Percentiles rank a stretch among this genome's conserved stretches.
Conservation (phyloP, 2,888 invertebrate genomes). For the Scaptomyza cyrtandrae region DNA sequence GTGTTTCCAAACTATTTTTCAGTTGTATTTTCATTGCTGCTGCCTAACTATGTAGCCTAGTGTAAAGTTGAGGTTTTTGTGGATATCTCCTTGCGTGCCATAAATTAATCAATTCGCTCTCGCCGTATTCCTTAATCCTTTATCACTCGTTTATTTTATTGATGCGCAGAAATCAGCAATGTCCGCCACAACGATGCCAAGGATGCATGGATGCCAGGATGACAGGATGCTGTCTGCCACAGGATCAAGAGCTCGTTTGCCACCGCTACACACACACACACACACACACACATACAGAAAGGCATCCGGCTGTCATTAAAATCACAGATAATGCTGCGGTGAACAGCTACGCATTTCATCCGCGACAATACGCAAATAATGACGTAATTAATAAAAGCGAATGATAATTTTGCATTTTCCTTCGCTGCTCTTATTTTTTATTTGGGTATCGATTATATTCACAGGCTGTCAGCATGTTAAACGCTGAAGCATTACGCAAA, state of each 20-base stretch:
- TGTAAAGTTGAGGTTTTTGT: constrained; percentile 34
- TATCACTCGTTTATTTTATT: constrained; percentile 61
- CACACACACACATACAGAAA: neutral
- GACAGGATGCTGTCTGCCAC: constrained; percentile 17
- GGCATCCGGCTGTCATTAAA: constrained; percentile 40
- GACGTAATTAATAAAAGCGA: constrained; percentile 70
- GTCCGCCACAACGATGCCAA: constrained; percentile 28
- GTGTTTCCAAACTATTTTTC: neutral
- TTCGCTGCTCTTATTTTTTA: neutral
- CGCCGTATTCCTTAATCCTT: constrained; percentile 49
- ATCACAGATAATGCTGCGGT: constrained; percentile 47
- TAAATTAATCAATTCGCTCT: constrained; percentile 72
- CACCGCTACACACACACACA: neutral
- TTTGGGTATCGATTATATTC: constrained; percentile 57
- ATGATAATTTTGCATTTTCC: constrained; percentile 39
- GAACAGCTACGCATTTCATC: constrained; percentile 17
- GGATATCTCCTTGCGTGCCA: constrained; percentile 54
- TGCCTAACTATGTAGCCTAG: constrained; percentile 29
- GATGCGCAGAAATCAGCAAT: constrained; percentile 56
- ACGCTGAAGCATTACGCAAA: constrained; percentile 14
- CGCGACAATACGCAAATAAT: constrained; percentile 72
- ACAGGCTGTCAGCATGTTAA: constrained; percentile 59
- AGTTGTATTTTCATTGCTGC: neutral
- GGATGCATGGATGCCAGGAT: constrained; percentile 17
- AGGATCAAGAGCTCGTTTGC: constrained; percentile 25